A percentile compares a stretch with the other conserved stretches of the same genome.
Evolutionary conservation across 2,113 vertebrate genomes (phyloP).

Genomic region (Macaca fascicularis): T2T-MFA8v1.1 NC_088378.1:82292001-82292500

Average conservation of each 20-base stretch:
- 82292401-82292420: conserved; percentile 9
- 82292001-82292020: background rate
- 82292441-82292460: conserved; percentile 31
- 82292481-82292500: background rate
- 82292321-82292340: background rate
- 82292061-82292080: conserved; percentile 6
- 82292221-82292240: background rate
- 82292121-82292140: background rate
- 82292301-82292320: background rate
- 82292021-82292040: background rate
- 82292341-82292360: background rate
- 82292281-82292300: background rate
- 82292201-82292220: background rate
- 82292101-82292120: background rate
- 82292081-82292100: background rate
- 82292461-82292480: conserved; percentile 32
- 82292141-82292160: background rate
- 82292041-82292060: background rate
- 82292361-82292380: conserved; percentile 56
- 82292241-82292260: background rate
- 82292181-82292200: background rate
- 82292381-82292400: conserved; percentile 54
- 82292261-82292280: background rate
- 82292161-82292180: background rate
- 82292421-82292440: conserved; percentile 64